phyloP scores from a whole-genome alignment of 2,888 invertebrate genomes.

The Syritta pipiens region DNA sequence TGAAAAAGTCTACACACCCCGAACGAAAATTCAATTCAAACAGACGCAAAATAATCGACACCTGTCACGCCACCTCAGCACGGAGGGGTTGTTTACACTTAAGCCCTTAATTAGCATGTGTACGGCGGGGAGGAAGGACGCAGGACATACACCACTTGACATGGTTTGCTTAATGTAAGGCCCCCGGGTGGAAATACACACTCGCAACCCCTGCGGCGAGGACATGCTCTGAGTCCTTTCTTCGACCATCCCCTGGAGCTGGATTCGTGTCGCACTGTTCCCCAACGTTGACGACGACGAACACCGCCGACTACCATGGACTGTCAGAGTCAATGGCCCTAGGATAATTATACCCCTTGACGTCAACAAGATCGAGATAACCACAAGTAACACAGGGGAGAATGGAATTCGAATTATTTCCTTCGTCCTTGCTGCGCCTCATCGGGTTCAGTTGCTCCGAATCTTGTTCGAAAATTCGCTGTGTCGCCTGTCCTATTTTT shows the following conservation, averaged over 20 bases:
- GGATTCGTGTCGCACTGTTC: no score
- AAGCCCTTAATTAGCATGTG: not conserved
- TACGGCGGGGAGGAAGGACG: not conserved
- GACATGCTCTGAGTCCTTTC: no score
- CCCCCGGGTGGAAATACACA: no score
- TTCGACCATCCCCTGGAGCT: no score
- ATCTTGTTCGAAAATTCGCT: constrained; percentile 9
- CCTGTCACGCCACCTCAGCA: not conserved
- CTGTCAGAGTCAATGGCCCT: constrained; percentile 43
- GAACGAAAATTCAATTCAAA: no score
- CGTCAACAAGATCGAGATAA: constrained; percentile 32
- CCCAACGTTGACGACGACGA: no score
- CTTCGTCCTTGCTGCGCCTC: not conserved
- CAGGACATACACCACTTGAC: no score
- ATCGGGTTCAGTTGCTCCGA: not conserved
- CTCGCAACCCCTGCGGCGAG: no score
- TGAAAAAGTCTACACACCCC: no score
- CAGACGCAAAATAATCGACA: not conserved
- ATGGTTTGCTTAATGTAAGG: no score
- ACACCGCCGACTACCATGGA: constrained; percentile 7
- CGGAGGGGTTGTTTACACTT: not conserved
- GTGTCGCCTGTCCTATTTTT: not conserved
- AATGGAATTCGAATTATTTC: not conserved
- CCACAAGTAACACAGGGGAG: constrained; percentile 5
- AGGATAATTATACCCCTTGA: constrained; percentile 51